Percentiles rank a stretch among this genome's conserved stretches.
Evolutionary conservation across 2,113 vertebrate genomes (phyloP).

Genomic region (Emydura subglobosa): DNA sequence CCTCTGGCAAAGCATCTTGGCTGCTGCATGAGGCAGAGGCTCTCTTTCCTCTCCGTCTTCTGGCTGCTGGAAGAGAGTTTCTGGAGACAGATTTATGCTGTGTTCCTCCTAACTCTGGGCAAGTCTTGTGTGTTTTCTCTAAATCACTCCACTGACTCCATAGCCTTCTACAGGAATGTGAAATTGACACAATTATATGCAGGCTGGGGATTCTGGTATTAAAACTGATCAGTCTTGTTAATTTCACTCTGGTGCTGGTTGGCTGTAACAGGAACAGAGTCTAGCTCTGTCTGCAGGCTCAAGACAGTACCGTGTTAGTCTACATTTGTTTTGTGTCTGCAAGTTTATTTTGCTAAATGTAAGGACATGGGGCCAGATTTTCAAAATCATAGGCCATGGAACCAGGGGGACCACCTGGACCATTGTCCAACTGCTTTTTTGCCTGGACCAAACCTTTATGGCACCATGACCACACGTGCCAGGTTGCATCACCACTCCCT

Average conservation of each 20-base stretch:
- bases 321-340: not conserved
- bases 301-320: not conserved
- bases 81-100: not conserved
- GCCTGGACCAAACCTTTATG: too few species aligned
- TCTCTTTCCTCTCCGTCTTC: accelerated
- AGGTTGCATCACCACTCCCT: too few species aligned
- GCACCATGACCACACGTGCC: too few species aligned
- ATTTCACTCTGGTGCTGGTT: not conserved
- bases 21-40: not conserved
- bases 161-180: not conserved
- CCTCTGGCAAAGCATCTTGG: too few species aligned
- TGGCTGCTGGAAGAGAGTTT: not conserved
- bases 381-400: too few species aligned
- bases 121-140: not conserved
- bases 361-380: too few species aligned
- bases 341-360: not conserved
- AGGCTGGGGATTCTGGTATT: not conserved
- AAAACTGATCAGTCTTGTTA: not conserved
- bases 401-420: too few species aligned
- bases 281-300: not conserved
- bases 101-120: not conserved
- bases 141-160: not conserved
- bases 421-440: too few species aligned
- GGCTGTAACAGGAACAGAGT: not conserved
- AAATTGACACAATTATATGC: not conserved